Evolutionary conservation across 2,888 invertebrate species (phyloP), one percentile per base, ranked within the genome.

Genomic region (Hypomecis atomaria): DNA sequence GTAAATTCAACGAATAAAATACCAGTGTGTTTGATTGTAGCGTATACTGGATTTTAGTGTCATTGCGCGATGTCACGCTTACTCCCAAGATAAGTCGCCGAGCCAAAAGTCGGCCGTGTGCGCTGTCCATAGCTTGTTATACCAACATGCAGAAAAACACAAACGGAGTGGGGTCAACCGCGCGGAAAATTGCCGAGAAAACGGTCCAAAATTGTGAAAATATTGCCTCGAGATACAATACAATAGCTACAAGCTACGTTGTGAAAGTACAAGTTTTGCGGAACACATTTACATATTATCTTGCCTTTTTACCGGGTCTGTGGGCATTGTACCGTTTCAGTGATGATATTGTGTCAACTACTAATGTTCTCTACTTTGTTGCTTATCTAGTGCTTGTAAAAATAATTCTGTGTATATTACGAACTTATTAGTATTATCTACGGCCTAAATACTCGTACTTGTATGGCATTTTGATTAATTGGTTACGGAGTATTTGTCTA

Each of bases 161-260:
- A 11, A 56, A 38, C 47, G 33, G 47, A 73, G 70, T 73, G 71
- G 62, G 69, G 40, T 62, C 75, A 74, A 58, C 75, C 62, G 62
- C 48, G 60, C 65, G 76, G 72, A 73, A 75, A 74, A 78, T 78
- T 75, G 69, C 66, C 71, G 63, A 65, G 69, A 69, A 70, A 76
- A 70, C 71, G 67, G 66, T 60, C 66, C 70, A 73, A 74, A 76
- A 73, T 75, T 76, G 73, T 73, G 69, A 73, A 77, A 76, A 76
- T 66, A 71, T 65, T 59, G 34, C 57, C 43, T 54, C 47, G n/a
- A 44, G 38, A 56, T 54, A 55, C 62, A 58, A 63, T 44, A 43
- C 54, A 58, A 52, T 44, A 53, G 43, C n/a, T 47, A 56, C 49
- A 37, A 50, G 49, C 47, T 3, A 9, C 10, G 37, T 59, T 63